These are phyloP conservation scores for Antheraea mylitta DNA, from an alignment of 1,140 invertebrate genomes.

Conservation along the genomic window DNA sequence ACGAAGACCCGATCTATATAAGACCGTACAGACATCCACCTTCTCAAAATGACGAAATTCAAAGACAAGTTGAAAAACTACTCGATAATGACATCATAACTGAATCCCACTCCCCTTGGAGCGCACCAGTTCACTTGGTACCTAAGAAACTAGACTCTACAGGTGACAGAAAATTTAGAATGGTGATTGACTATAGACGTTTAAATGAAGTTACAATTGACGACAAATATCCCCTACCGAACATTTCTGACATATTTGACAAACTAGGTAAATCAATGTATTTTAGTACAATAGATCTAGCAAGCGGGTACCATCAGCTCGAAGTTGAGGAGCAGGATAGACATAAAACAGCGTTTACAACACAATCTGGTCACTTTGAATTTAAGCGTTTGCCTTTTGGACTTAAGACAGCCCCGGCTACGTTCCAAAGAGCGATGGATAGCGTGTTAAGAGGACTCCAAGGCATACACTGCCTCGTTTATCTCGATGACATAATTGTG, in stretches of 20 bases:
- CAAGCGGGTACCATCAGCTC: not conserved
- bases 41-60: too few relatives aligned
- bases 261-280: constrained; percentile 1
- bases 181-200: constrained; percentile 16
- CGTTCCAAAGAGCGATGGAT: not conserved
- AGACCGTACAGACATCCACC: constrained; percentile 10
- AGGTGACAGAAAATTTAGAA: not conserved
- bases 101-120: not conserved
- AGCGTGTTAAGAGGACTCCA: not conserved
- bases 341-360: not conserved
- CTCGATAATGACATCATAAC: not conserved
- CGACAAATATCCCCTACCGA: constrained; percentile 12
- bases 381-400: not conserved
- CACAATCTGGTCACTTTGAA: not conserved
- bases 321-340: not conserved
- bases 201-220: constrained; percentile 16
- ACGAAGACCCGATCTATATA: constrained; percentile 18
- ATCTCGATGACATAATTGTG: too few relatives aligned
- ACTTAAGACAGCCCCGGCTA: constrained; percentile 19
- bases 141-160: constrained; percentile 1
- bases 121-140: not conserved
- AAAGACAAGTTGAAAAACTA: too few relatives aligned
- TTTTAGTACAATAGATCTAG: not conserved
- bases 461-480: not conserved
- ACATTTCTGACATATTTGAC: constrained; percentile 1